Conservation (phyloP, 2,888 invertebrate genomes). For the Drosophila paramelanica region DNA sequence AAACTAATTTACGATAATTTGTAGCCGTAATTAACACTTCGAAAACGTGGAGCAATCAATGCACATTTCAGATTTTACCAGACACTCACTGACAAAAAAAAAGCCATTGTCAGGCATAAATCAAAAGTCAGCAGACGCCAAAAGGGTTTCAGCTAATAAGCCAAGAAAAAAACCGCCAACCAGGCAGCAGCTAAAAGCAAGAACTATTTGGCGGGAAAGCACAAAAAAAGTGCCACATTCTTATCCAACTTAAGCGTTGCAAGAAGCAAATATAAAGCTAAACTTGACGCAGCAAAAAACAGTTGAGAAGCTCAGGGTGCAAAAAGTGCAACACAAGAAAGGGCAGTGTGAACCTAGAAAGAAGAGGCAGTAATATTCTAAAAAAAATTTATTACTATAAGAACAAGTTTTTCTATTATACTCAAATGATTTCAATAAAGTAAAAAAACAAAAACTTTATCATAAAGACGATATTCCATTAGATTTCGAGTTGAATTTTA, state of each 20-base stretch:
- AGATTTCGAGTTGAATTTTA: no score
- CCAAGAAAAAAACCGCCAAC: not conserved
- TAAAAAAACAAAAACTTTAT: no score
- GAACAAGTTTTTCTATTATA: no score
- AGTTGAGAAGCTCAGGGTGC: not conserved
- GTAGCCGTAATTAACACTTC: conserved; percentile 46
- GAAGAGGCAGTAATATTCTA: not conserved
- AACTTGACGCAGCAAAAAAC: not conserved
- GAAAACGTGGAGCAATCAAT: conserved; percentile 51
- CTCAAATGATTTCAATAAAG: no score
- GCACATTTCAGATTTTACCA: conserved; percentile 37
- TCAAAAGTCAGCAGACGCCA: conserved; percentile 26
- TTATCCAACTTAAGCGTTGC: conserved; percentile 17
- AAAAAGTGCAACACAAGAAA: conserved; percentile 3
- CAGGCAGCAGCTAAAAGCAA: conserved; percentile 9
- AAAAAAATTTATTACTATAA: no score
- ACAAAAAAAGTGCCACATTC: conserved; percentile 30
- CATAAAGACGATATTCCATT: no score
- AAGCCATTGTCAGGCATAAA: conserved; percentile 44
- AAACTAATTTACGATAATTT: conserved; percentile 54
- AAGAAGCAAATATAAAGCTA: not conserved
- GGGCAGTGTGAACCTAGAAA: not conserved
- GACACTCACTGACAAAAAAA: conserved; percentile 21
- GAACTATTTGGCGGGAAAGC: conserved; percentile 18
- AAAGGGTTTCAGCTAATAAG: conserved; percentile 46